Base-by-base conservation (phyloP, 2,888 invertebrate genomes). In the Mesoligia furuncula region DNA sequence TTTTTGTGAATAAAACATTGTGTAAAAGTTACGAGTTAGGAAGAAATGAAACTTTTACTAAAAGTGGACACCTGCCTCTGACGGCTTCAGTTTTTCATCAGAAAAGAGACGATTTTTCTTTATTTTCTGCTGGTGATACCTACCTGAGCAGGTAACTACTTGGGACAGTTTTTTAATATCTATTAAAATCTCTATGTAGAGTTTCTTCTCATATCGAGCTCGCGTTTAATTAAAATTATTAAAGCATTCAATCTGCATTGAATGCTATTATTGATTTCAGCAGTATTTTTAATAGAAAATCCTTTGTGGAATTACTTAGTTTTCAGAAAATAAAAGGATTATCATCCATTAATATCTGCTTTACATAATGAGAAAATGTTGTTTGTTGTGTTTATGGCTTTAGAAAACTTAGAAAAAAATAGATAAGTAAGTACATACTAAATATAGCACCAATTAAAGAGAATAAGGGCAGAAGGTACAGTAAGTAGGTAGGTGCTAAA, bases 21-120 rank as follows among this genome's bases (percentile, higher is more conserved):
- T 61, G 42, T 73, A n/a, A 81, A 80, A 81, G 85, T 80, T 73
- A 57, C 11, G 24, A 71, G 48, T 17, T 17, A n/a, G 4, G 15
- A 64, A 65, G 54, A 85, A 83, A 69, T 73, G 72, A 72, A 85
- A 85, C 61, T 83, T 83, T 71, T 66, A 51, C 72, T 66, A 20
- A 62, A 82, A 66, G 48, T 57, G 20, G 83, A 73, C 85, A 82
- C 77, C 86, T 85, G 83, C 13, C 65, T 61, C 61, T 48, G 86
- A 82, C 68, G 17, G 57, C 20, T 82, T 62, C 54, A 61, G 72
- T 73, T 76, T 83, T 70, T 82, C 75, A 36, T 85, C 20, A 66
- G 31, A 42, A 54, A 59, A 31, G 17, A 65, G 54, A 66, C 39
- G 1, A 73, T 76, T 81, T 65, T 82, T 82, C 83, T 81, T 81